Base-by-base conservation (phyloP, 2,888 invertebrate genomes). In the Euzetes globulus region DNA sequence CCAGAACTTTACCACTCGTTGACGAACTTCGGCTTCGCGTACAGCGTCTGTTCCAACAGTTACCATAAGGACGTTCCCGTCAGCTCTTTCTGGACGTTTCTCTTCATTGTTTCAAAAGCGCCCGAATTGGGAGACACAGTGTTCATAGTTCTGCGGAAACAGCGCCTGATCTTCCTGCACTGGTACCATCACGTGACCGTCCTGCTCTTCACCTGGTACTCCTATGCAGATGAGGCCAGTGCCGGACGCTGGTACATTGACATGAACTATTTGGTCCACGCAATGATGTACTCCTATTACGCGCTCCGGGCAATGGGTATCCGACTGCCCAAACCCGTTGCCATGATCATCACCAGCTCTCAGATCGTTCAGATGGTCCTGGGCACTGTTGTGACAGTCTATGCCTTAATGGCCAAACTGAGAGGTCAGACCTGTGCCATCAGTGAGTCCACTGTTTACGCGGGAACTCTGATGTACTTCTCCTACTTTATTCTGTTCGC, bases 131-230 rank as follows among this genome's bases (percentile, higher is more conserved):
- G 94, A 9, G 96, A 96, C 85, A 96, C 96, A 58, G 88, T 94
- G 79, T 96, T 96, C 86, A 91, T 96, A 78, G 82, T 84, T 22
- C 86, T 96, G 76, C 88, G 95, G 77, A 95, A 95, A 84, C 94
- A 94, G 83, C 92, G 92, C 0, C 86, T 95, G 72, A 93, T 94
- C 82, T 95, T 95, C 86, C 87, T 95, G 72, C 92, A 96, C 84
- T 96, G 95, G 95, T 96, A 95, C 83, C 95, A 95, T 82, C 95
- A 95, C 85, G 92, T 94, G 82, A 94, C 94, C 47, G 95, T 95
- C 73, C 87, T 95, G 77, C 87, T 95, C 72, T 95, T 95, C 85
- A 91, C 92, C 19, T 95, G 95, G 94, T 94, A 91, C 85, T 91
- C 80, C 63, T 89, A 68, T 87, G 77, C 92, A 72, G 80, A 81